Evolutionary conservation across 2,888 invertebrate genomes (phyloP).

Genomic region (Macrophya annulata): DNA sequence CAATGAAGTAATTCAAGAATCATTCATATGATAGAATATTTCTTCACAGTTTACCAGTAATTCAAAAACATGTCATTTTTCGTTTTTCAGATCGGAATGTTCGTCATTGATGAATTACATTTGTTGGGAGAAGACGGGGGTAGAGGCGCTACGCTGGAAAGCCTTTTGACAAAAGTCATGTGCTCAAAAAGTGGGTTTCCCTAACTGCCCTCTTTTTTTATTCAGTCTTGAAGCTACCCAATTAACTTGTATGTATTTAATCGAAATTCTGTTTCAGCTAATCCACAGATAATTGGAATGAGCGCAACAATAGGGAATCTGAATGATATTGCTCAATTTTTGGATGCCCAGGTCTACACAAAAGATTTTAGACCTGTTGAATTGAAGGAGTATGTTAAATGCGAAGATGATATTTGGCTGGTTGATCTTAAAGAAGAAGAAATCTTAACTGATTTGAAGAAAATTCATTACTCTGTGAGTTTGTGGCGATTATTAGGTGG

Average conservation of each 20-base stretch:
- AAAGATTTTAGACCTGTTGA: slow-evolving; percentile 95
- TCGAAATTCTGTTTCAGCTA: slow-evolving; percentile 77
- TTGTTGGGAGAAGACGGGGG: slow-evolving; percentile 92
- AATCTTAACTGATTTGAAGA: slow-evolving; percentile 81
- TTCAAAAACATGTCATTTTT: not conserved
- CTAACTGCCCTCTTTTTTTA: slow-evolving; percentile 43
- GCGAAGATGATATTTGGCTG: slow-evolving; percentile 83
- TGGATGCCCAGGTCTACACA: slow-evolving; percentile 91
- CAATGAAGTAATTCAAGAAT: slow-evolving; percentile 75
- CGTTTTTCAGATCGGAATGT: slow-evolving; percentile 73
- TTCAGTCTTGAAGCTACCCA: slow-evolving; percentile 26
- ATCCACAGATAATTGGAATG: slow-evolving; percentile 96
- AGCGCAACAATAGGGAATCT: slow-evolving; percentile 98
- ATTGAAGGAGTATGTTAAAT: slow-evolving; percentile 91
- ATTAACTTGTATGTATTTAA: slow-evolving; percentile 8
- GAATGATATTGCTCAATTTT: slow-evolving; percentile 89
- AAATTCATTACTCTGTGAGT: slow-evolving; percentile 81
- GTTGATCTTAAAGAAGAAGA: slow-evolving; percentile 82
- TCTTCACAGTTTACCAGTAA: slow-evolving; percentile 15
- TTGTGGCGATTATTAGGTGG: slow-evolving; percentile 34
- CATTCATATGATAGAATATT: slow-evolving; percentile 64
- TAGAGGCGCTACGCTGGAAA: slow-evolving; percentile 93
- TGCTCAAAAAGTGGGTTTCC: slow-evolving; percentile 83
- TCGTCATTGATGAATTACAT: slow-evolving; percentile 95
- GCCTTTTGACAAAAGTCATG: slow-evolving; percentile 90